Percentiles rank a stretch among this genome's conserved stretches.
Evolutionary conservation across 2,888 invertebrate genomes (phyloP).

Genomic region (Cistogaster globosa): DNA sequence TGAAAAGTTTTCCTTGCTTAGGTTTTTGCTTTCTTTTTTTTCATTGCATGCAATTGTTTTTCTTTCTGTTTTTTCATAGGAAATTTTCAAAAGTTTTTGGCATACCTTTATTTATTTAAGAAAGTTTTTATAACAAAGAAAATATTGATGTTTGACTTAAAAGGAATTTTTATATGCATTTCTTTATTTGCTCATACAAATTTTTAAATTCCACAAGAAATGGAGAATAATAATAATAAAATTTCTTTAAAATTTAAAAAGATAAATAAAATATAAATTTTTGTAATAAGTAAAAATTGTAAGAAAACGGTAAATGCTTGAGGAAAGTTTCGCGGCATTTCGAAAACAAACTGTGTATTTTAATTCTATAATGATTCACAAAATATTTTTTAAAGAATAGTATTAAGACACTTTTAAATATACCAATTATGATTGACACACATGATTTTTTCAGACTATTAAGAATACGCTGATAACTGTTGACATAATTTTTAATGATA

Average conservation of each 20-base stretch:
- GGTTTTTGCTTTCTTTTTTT: neutral
- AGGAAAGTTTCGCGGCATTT: neutral
- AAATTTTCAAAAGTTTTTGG: slow-evolving; percentile 61
- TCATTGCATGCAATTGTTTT: slow-evolving; percentile 13
- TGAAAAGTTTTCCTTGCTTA: slow-evolving; percentile 38
- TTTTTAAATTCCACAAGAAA: slow-evolving; percentile 29
- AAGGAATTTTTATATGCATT: slow-evolving; percentile 42
- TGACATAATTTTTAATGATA: no score
- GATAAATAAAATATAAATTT: slow-evolving; percentile 22
- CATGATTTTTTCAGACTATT: no score
- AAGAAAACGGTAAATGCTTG: neutral
- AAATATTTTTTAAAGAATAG: no score
- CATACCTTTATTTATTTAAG: slow-evolving; percentile 61
- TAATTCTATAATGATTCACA: no score
- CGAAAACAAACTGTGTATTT: neutral
- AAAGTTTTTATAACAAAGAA: slow-evolving; percentile 65
- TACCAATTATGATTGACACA: no score
- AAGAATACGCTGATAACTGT: no score
- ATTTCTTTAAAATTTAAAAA: slow-evolving; percentile 23
- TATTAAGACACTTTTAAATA: no score
- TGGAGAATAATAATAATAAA: slow-evolving; percentile 17
- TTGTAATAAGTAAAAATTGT: neutral
- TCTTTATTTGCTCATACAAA: neutral
- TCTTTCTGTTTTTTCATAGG: neutral
- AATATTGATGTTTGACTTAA: slow-evolving; percentile 66